Evolutionary conservation across 2,888 invertebrate species (phyloP), one percentile per base, ranked within the genome.

Genomic region (Ophonus ardosiacus): DNA sequence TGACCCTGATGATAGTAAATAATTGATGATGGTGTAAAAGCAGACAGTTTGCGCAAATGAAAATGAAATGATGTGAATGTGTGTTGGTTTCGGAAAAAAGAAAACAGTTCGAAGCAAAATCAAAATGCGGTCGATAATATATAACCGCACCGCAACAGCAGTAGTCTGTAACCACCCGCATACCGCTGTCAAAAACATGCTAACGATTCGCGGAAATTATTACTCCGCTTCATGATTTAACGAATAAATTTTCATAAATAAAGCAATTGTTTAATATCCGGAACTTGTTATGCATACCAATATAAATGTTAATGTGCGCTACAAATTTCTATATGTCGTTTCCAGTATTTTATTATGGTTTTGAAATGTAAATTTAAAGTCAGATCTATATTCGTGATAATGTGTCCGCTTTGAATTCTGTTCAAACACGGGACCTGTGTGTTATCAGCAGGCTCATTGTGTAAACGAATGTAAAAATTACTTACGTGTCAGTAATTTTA

Each of bases 211-310:
- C 51, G 43, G 81, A 82, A 82, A 82, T 71, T 82, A 82, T 82
- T 24, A 82, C 68, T 71, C 15, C 57, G 68, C 71, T 82, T 68
- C 71, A 57, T 82, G 82, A 82, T 82, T 82, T 82, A 56, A 82
- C 82, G 82, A 82, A 82, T 82, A 82, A 51, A 82, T 82, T 82
- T 82, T 82, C 82, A 82, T 82, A 82, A 82, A 82, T 82, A 82
- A 82, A 68, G 82, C 82, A 71, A 82, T 82, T 82, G 82, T 82
- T 82, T 68, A 82, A 82, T 82, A 82, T 82, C 82, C 82, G 82
- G 82, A 82, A 82, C 82, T 82, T 65, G 82, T 71, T 82, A 71
- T 82, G 82, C 82, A 82, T 82, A 82, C 68, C 82, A 82, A 82
- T 82, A 82, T 71, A 82, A 82, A 82, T 82, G 82, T 71, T 56